Conservation (phyloP, 2,888 invertebrate species). For the Ornithoptera alexandrae region DNA sequence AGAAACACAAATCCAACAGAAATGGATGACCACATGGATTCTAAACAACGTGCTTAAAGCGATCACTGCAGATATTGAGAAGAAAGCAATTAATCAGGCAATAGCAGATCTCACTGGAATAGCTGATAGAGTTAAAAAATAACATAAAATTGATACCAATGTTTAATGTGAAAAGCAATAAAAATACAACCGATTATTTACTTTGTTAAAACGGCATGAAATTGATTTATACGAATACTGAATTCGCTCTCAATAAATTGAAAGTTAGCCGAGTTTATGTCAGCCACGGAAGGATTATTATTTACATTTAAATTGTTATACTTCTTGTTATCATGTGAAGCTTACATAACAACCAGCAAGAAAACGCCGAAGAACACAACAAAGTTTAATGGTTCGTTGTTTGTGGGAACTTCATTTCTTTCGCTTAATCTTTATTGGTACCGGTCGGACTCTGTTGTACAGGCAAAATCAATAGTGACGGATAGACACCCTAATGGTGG, state of each 20-base stretch:
- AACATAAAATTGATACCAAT: not conserved
- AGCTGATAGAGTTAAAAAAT: slow-evolving; percentile 61
- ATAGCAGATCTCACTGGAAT: slow-evolving; percentile 88
- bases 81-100: slow-evolving; percentile 90
- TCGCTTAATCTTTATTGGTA: not conserved
- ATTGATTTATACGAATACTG: slow-evolving; percentile 9
- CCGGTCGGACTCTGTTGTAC: too few species aligned
- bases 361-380: not conserved
- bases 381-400: slow-evolving; percentile 12
- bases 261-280: slow-evolving; percentile 9
- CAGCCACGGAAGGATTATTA: not conserved
- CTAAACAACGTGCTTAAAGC: slow-evolving; percentile 88
- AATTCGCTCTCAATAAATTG: not conserved
- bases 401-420: not conserved
- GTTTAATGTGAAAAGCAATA: not conserved
- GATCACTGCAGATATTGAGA: slow-evolving; percentile 94
- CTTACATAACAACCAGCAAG: slow-evolving; percentile 2
- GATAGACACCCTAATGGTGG: too few species aligned
- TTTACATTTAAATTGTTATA: not conserved
- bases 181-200: not conserved
- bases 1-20: slow-evolving; percentile 90
- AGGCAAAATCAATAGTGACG: too few species aligned
- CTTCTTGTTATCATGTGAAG: slow-evolving; percentile 10
- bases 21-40: slow-evolving; percentile 96
- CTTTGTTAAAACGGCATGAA: slow-evolving; percentile 14